Base-by-base conservation (phyloP, 2,113 vertebrate genomes). In the Alouatta palliata region DNA sequence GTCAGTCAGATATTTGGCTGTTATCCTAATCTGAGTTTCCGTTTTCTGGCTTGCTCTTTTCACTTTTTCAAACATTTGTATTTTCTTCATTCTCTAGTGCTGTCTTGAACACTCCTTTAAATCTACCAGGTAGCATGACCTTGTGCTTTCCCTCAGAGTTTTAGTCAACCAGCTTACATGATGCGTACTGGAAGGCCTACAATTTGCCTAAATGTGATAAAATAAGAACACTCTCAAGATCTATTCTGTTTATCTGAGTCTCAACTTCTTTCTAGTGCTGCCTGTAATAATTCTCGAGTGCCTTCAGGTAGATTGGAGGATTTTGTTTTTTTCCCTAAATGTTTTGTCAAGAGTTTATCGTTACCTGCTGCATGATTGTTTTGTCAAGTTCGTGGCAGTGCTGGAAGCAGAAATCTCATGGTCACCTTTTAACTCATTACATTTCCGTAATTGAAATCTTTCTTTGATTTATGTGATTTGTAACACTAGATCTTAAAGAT, bases 51-150 rank as follows among this genome's bases (percentile, higher is more conserved):
- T 54, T 85, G 11, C 3, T 93, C 10, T 85, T 92, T 66, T 64
- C 32, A 87, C 90, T 8, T 85, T 92, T 66, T 64, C n/a, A 91
- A 54, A 47, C 43, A 70, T 85, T 77, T 89, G 30, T 16, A 58
- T 70, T 45, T 77, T 75, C n/a, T 66, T 95, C 12, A 79, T 35
- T 58, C 81, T 84, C n/a, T 52, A 93, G 49, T 87, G 30, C 23
- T n/a, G 25, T 2, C 5, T 77, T 16, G 23, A 30, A 40, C 30
- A 52, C 10, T 56, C 11, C 13, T 87, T 30, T 40, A 49, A 23
- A 61, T 49, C 30, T 92, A 20, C 0, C 4, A 61, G 43, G 8
- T 37, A 66, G 6, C 10, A 45, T 49, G 70, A 79, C 32, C 17
- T 80, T 37, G 13, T n/a, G 17, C 49, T 92, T 70, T 56, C n/a